Evolutionary conservation across 2,113 vertebrate genomes (phyloP).

Genomic region (Lophura nycthemera): DNA sequence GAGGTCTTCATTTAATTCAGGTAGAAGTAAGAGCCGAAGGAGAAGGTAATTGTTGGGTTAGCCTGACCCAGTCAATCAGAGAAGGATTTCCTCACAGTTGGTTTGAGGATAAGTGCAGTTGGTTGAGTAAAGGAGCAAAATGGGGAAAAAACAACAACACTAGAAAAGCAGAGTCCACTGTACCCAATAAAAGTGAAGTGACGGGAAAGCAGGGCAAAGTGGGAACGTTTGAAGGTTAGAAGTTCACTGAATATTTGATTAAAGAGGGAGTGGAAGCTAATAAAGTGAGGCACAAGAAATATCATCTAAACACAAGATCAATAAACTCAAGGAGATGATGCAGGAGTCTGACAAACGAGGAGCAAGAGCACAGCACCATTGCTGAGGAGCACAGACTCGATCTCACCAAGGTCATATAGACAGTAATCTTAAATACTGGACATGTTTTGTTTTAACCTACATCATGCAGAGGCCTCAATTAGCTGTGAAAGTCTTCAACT

Average conservation of each 20-base stretch:
- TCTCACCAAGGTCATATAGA: not conserved
- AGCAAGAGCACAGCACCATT: not conserved
- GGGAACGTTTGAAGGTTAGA: not conserved
- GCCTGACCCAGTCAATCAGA: not conserved
- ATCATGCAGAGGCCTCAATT: not conserved
- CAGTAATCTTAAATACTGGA: not conserved
- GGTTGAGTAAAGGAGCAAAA: not conserved
- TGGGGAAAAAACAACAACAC: not conserved
- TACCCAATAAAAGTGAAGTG: not conserved
- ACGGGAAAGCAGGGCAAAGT: not conserved
- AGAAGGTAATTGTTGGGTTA: not conserved
- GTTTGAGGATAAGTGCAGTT: not conserved
- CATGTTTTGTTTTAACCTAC: not conserved
- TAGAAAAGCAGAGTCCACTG: not conserved
- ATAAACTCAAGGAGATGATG: not conserved
- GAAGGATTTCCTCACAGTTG: not conserved
- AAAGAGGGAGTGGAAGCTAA: not conserved
- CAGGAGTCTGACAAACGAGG: not conserved
- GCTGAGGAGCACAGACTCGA: not conserved
- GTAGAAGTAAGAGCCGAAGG: not conserved
- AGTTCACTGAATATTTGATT: not conserved
- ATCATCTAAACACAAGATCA: not conserved
- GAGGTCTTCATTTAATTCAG: not conserved
- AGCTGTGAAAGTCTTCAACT: not conserved
- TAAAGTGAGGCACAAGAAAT: not conserved